These are phyloP conservation scores for Heliconius hortense DNA, from an alignment of 2,888 invertebrate genomes.

Conservation along the genomic window DNA sequence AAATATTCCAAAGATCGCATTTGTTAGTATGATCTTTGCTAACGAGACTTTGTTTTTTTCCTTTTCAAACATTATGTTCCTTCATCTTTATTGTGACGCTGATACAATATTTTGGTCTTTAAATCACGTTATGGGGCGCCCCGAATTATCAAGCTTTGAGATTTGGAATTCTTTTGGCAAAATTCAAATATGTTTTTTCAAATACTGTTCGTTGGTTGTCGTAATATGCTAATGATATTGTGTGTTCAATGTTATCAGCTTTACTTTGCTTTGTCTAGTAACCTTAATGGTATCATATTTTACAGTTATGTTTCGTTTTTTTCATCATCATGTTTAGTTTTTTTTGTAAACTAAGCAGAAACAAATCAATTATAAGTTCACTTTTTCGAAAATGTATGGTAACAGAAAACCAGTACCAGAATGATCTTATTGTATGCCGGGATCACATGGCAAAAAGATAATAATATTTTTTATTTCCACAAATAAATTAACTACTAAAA, in stretches of 20 bases:
- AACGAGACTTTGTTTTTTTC: slow-evolving; percentile 37
- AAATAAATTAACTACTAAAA: too few species aligned
- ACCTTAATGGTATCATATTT: not conserved
- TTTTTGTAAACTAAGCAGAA: too few species aligned
- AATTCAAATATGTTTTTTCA: not conserved
- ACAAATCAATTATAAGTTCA: too few species aligned
- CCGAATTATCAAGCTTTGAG: slow-evolving; percentile 3
- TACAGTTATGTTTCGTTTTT: not conserved
- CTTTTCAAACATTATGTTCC: slow-evolving; percentile 32
- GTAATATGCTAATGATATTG: slow-evolving; percentile 4
- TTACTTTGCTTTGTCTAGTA: not conserved
- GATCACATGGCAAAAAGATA: too few species aligned
- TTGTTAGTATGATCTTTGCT: slow-evolving; percentile 40
- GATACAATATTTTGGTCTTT: slow-evolving; percentile 17
- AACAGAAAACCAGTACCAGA: too few species aligned
- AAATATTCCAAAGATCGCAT: slow-evolving; percentile 36
- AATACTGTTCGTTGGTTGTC: not conserved
- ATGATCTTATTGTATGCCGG: too few species aligned
- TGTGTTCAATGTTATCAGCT: not conserved
- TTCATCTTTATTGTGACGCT: slow-evolving; percentile 21
- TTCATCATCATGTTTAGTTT: not conserved
- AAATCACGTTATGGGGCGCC: slow-evolving; percentile 4
- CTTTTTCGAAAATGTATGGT: too few species aligned
- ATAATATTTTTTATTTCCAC: too few species aligned
- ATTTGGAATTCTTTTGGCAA: slow-evolving; percentile 16